phyloP scores from a whole-genome alignment of 2,797 vertebrate genomes.

The Thunnus albacares region DNA sequence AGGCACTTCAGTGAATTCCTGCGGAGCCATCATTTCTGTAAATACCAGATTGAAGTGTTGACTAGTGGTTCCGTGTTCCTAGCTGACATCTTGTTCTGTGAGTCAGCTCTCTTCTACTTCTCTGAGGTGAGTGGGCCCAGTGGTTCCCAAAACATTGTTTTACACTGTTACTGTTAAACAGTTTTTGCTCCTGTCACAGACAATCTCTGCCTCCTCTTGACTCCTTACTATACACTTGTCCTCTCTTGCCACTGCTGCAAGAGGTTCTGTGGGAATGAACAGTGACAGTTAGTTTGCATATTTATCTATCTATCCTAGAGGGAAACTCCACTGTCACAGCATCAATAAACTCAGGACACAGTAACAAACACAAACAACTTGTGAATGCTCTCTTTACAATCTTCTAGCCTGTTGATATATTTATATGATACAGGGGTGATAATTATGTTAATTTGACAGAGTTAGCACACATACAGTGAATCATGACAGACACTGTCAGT shows the following conservation, averaged over 20 bases:
- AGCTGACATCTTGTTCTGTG: slow-evolving; percentile 98
- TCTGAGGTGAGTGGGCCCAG: slow-evolving; percentile 91
- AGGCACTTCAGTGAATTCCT: slow-evolving; percentile 99
- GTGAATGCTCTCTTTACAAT: not conserved
- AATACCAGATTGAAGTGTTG: slow-evolving; percentile 99
- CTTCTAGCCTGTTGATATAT: not conserved
- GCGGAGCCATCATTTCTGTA: slow-evolving; percentile 98
- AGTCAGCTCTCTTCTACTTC: slow-evolving; percentile 99
- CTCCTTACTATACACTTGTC: not conserved
- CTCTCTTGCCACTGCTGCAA: not conserved
- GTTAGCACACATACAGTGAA: not conserved
- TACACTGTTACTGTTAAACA: not conserved
- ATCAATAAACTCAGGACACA: slow-evolving; percentile 12
- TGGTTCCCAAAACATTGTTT: not conserved
- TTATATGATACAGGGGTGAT: not conserved
- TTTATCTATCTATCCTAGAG: no score
- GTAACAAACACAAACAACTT: not conserved
- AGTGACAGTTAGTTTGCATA: not conserved
- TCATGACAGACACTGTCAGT: not conserved
- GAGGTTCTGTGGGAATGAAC: not conserved
- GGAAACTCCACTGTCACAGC: not conserved
- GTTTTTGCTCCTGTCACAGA: not conserved
- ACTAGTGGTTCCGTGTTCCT: slow-evolving; percentile 98
- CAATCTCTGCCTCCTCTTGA: not conserved
- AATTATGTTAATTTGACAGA: not conserved